These are phyloP conservation scores for Sphaerophoria rueppellii DNA, from an alignment of 2,888 invertebrate genomes.

Conservation along the genomic window DNA sequence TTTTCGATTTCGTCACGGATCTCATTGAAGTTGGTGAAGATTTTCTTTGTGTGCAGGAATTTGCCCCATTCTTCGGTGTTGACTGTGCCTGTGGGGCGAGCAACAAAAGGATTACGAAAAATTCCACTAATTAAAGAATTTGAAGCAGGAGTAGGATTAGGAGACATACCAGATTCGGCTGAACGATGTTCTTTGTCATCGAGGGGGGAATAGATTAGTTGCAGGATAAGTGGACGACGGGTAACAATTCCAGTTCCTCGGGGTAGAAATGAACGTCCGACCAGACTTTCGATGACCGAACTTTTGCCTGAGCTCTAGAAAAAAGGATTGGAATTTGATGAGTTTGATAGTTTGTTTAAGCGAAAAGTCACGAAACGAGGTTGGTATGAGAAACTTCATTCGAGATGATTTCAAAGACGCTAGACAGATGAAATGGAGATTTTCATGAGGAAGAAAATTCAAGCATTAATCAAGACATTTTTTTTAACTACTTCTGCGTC, in stretches of 20 bases:
- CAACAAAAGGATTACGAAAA: slow-evolving; percentile 72
- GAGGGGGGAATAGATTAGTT: slow-evolving; percentile 94
- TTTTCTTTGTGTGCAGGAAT: slow-evolving; percentile 95
- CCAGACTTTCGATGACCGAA: slow-evolving; percentile 98
- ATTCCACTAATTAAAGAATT: slow-evolving; percentile 47
- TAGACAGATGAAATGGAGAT: no score
- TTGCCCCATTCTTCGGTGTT: slow-evolving; percentile 97
- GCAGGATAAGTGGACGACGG: slow-evolving; percentile 95
- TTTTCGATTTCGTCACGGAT: slow-evolving; percentile 95
- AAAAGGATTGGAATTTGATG: slow-evolving; percentile 43
- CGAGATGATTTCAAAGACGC: no score
- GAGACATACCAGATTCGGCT: slow-evolving; percentile 90
- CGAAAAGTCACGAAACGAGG: background rate
- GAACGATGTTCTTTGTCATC: slow-evolving; percentile 94
- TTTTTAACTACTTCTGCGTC: no score
- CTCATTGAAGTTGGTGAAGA: slow-evolving; percentile 95
- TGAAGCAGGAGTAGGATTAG: background rate
- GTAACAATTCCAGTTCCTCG: slow-evolving; percentile 99
- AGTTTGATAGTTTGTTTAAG: background rate
- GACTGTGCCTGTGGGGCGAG: slow-evolving; percentile 86
- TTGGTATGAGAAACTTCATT: background rate
- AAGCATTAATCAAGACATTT: no score
- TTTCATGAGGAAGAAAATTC: no score
- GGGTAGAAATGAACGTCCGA: slow-evolving; percentile 98
- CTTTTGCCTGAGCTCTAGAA: slow-evolving; percentile 99